phyloP scores from a whole-genome alignment of 2,888 invertebrate species.

The Helicoverpa assulta region DNA sequence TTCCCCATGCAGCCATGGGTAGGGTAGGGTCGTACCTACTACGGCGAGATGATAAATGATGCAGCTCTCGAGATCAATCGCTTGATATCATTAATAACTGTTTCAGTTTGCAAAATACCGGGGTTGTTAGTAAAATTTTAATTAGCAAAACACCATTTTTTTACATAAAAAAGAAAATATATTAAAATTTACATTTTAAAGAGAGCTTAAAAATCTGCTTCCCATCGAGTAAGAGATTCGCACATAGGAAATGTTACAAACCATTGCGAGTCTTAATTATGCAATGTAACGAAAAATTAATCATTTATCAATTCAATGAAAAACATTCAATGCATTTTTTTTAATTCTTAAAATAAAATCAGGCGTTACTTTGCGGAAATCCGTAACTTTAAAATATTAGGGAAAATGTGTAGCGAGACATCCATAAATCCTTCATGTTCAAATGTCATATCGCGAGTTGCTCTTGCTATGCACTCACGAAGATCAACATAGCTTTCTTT shows the following conservation, averaged over 20 bases:
- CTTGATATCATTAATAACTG: conserved; percentile 51
- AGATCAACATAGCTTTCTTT: conserved; percentile 79
- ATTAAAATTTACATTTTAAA: too few species aligned
- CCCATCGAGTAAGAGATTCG: neutral
- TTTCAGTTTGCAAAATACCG: conserved; percentile 31
- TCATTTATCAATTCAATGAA: too few species aligned
- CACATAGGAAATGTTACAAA: too few species aligned
- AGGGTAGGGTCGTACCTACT: conserved; percentile 6
- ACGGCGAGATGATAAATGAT: conserved; percentile 44
- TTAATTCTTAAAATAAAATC: too few species aligned
- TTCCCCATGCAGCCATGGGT: conserved; percentile 27
- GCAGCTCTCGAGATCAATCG: conserved; percentile 45
- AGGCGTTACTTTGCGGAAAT: too few species aligned
- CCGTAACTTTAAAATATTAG: too few species aligned
- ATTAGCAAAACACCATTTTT: neutral
- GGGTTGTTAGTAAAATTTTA: neutral
- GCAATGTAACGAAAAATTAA: too few species aligned
- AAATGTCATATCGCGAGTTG: conserved; percentile 22
- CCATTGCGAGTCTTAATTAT: too few species aligned
- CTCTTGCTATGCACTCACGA: conserved; percentile 26
- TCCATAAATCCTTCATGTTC: neutral
- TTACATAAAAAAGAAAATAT: too few species aligned
- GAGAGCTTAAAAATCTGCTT: too few species aligned
- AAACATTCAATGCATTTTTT: too few species aligned
- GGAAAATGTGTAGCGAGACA: too few species aligned